Evolutionary conservation across 2,888 invertebrate genomes (phyloP), one percentile per base, ranked within the genome.

Genomic region (Dryococelus australis): DNA sequence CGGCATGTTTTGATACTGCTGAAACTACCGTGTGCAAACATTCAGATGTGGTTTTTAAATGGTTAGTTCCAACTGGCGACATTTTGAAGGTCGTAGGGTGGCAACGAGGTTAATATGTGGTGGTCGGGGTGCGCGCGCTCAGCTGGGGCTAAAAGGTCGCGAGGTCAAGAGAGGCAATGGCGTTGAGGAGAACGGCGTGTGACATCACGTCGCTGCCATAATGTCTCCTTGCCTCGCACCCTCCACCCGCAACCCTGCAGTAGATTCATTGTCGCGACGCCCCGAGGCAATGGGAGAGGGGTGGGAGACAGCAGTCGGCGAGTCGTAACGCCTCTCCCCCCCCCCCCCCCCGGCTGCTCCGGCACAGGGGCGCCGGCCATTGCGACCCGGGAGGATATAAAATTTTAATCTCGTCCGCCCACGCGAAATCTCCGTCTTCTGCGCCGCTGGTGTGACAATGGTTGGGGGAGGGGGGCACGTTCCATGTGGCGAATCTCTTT

Each of bases 371-470:
- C 65, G 65, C 20, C 65, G 65, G 24, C 65, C 65, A 65, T 65
- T n/a, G 16, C 65, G 65, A 10, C n/a, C n/a, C n/a, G 13, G 3
- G 65, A 6, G n/a, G 65, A n/a, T 16, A 65, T 65, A 65, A 65
- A 65, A 65, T 65, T 65, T 65, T 65, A 65, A 65, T 65, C 65
- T 65, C n/a, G 65, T 65, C 65, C 16, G 65, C 65, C 24, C 65
- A 2, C 65, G n/a, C 20, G 65, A 24, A 9, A 24, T 20, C 65
- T 65, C 65, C 65, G 65, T 65, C n/a, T 65, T 65, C 65, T 65
- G 24, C n/a, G 2, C n/a, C 16, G n/a, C 20, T n/a, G 65, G 65
- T 2, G 47, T 5, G 16, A 47, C 35, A 35, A n/a, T n/a, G n/a
- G n/a, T n/a, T n/a, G n/a, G n/a, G n/a, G n/a, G n/a, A n/a, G n/a